Conservation (phyloP, 2,888 invertebrate genomes). For the Amiota communis region DNA sequence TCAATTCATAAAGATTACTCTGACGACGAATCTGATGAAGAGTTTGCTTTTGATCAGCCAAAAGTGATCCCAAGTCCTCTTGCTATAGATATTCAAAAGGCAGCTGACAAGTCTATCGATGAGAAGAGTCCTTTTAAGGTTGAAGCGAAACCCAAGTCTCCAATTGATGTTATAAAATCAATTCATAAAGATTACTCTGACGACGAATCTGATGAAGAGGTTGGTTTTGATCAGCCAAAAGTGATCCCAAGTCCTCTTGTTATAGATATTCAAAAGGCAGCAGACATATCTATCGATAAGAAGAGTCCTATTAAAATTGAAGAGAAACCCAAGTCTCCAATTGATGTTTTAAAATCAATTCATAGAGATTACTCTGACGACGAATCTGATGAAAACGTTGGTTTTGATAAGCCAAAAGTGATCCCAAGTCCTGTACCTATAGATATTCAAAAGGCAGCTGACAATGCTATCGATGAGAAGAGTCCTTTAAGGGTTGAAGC, state of each 20-base stretch:
- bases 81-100: background rate
- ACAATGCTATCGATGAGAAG: constrained; percentile 19
- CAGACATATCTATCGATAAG: background rate
- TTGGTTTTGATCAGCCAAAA: background rate
- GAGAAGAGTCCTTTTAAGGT: background rate
- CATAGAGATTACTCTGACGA: constrained; percentile 18
- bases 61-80: background rate
- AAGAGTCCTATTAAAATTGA: background rate
- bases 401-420: constrained; percentile 17
- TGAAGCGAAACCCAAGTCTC: background rate
- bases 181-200: constrained; percentile 10
- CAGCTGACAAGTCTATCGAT: constrained; percentile 1
- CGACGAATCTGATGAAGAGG: constrained; percentile 2
- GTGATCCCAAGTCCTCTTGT: background rate
- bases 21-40: constrained; percentile 20
- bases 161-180: background rate
- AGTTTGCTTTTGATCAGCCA: background rate
- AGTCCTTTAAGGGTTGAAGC: constrained; percentile 22
- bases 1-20: constrained; percentile 11
- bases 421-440: background rate
- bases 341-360: background rate
- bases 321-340: background rate
- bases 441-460: constrained; percentile 4
- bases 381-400: constrained; percentile 29
- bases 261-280: background rate